A percentile compares a stretch with the other conserved stretches of the same genome.
phyloP scores from a whole-genome alignment of 64 coral and sea anemone species.

The Porites australiensis region DNA sequence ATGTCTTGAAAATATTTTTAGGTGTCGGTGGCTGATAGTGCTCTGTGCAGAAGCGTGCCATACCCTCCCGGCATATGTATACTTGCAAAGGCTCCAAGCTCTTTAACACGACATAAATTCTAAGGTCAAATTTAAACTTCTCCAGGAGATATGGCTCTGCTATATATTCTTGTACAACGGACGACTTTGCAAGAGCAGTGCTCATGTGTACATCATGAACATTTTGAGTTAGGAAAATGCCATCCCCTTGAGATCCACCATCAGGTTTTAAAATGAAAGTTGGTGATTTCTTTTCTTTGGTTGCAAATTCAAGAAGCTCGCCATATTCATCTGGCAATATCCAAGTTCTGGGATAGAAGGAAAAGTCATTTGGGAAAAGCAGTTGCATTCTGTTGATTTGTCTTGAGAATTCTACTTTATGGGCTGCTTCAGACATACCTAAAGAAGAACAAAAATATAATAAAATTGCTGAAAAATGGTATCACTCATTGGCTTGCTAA shows the following conservation, averaged over 20 bases:
- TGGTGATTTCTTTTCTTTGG: conserved; percentile 22
- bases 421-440: conserved; percentile 86
- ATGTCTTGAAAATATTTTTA: conserved; percentile 78
- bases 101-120: conserved; percentile 93
- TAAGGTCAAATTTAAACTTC: conserved; percentile 94
- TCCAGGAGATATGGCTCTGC: conserved; percentile 83
- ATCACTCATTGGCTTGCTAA: not conserved
- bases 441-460: not conserved
- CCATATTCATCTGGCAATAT: conserved; percentile 84
- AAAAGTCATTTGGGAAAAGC: conserved; percentile 85
- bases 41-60: conserved; percentile 92
- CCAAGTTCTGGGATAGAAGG: conserved; percentile 94
- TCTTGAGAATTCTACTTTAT: conserved; percentile 85
- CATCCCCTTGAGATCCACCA: conserved; percentile 88
- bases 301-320: conserved; percentile 64
- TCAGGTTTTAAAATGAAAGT: conserved; percentile 89
- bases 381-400: conserved; percentile 88
- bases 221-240: conserved; percentile 82
- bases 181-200: conserved; percentile 70
- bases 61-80: conserved; percentile 92
- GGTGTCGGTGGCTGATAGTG: conserved; percentile 75
- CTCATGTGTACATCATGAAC: conserved; percentile 65
- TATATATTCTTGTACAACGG: conserved; percentile 84
- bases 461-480: not conserved
- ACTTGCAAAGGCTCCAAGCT: conserved; percentile 82